Evolutionary conservation across 1,140 invertebrate species (phyloP), one percentile per base, ranked within the genome.

Genomic region (Caenorhabditis brenneri): DNA sequence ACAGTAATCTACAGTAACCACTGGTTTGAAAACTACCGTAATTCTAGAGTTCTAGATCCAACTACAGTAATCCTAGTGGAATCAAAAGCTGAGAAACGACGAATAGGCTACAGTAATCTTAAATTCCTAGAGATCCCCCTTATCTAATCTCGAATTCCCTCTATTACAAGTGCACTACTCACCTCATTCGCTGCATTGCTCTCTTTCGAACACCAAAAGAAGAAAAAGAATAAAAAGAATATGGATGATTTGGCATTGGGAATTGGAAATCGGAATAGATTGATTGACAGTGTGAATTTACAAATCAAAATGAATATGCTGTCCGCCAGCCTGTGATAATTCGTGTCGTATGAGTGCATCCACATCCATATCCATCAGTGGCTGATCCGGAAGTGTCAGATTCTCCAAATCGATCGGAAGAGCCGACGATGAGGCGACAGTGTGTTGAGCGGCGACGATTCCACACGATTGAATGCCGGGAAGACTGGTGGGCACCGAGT

Each of bases 361-460:
- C n/a, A 88, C 80, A 78, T 88, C 84, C 49, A 89, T 79, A 74
- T 88, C 87, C 39, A 90, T 87, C 49, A 86, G 36, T 27, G 86
- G 85, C 60, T 87, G 84, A 80, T 87, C 85, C 7, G 86, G 86
- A 58, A 87, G 82, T 33, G 85, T 86, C 42, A 87, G 60, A 74
- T 86, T 87, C 80, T 86, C 86, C 49, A 87, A 80, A 80, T 87
- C 86, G 42, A 86, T 87, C 9, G 86, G 86, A 12, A 87, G 86
- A 55, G 85, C 82, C 22, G 81, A 84, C 42, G 65, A 74, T 12
- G 65, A 74, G 39, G 83, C 81, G 27, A 55, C 82, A 58, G 29
- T 49, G 10, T 83, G 22, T 16, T 74, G 81, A 80, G 53, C 49
- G 16, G 81, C 81, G 29, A 58, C 46, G 36, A 55, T 29, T 82